A percentile compares a stretch with the other conserved stretches of the same genome.
These are phyloP conservation scores for Cnemophilus loriae DNA, from an alignment of 2,113 vertebrate genomes.

Conservation along the genomic window DNA sequence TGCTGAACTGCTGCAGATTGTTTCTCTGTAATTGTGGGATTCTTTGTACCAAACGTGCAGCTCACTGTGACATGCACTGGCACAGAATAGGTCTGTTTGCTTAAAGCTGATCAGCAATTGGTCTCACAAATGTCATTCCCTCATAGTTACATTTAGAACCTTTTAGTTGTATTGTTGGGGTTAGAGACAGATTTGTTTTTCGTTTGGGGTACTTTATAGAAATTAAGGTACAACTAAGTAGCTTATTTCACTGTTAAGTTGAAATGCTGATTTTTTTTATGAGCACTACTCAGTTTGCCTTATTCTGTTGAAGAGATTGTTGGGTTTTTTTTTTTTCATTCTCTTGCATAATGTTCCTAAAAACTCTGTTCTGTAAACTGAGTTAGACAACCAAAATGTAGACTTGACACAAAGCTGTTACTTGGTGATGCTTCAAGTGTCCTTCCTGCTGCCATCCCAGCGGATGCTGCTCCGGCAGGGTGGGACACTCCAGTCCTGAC, in stretches of 20 bases:
- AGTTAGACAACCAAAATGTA: background rate
- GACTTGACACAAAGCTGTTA: background rate
- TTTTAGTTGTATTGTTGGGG: background rate
- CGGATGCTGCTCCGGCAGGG: background rate
- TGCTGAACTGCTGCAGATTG: conserved; percentile 35
- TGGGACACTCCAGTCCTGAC: background rate
- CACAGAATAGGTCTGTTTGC: conserved; percentile 60
- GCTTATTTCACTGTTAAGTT: background rate
- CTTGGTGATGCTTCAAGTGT: conserved; percentile 10
- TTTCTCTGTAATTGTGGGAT: conserved; percentile 58
- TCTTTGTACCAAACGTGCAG: conserved; percentile 63
- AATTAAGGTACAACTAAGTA: conserved; percentile 52
- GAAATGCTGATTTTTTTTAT: background rate
- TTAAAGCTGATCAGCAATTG: conserved; percentile 41
- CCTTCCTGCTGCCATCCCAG: conserved; percentile 34
- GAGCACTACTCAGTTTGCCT: conserved; percentile 55
- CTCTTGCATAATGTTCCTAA: background rate
- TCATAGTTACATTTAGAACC: background rate
- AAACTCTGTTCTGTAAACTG: background rate
- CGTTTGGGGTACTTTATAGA: conserved; percentile 36
- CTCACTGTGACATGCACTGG: conserved; percentile 67
- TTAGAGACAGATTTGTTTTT: background rate
- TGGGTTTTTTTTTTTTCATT: background rate
- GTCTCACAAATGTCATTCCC: conserved; percentile 48
- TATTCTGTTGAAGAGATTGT: conserved; percentile 12